These are phyloP conservation scores for Varanus salvator DNA, from an alignment of 2,113 vertebrate genomes.

Conservation along the genomic window DNA sequence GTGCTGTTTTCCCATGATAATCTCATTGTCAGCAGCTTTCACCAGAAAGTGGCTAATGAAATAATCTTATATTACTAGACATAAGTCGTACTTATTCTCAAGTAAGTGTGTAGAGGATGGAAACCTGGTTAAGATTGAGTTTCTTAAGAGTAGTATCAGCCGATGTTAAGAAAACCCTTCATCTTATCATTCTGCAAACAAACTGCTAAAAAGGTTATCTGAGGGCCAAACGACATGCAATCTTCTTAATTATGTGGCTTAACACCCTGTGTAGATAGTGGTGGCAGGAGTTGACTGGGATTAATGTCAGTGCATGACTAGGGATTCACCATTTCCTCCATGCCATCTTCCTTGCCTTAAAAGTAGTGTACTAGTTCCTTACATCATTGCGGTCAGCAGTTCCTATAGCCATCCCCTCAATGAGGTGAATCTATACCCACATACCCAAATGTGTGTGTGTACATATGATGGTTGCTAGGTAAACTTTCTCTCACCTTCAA, in stretches of 20 bases:
- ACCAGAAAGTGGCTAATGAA: not conserved
- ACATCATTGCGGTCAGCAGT: too few relatives aligned
- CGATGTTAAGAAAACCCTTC: not conserved
- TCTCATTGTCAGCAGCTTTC: not conserved
- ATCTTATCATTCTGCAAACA: not conserved
- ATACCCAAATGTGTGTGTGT: too few relatives aligned
- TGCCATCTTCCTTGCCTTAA: not conserved
- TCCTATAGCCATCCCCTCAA: not conserved
- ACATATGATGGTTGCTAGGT: too few relatives aligned
- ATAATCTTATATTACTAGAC: not conserved
- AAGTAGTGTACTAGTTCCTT: too few relatives aligned
- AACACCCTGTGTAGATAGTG: not conserved
- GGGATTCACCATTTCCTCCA: not conserved
- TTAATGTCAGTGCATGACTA: not conserved
- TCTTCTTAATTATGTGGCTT: not conserved
- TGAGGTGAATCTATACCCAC: too few relatives aligned
- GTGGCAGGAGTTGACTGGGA: too few relatives aligned
- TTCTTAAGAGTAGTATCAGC: not conserved
- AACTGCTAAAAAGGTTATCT: not conserved
- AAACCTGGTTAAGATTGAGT: not conserved
- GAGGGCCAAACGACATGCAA: not conserved
- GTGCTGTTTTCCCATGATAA: not conserved
- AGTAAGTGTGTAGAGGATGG: not conserved
- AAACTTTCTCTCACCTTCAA: too few relatives aligned
- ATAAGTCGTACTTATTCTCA: not conserved